phyloP scores from a whole-genome alignment of 2,888 invertebrate species.

The Reticulitermes lucifugus region DNA sequence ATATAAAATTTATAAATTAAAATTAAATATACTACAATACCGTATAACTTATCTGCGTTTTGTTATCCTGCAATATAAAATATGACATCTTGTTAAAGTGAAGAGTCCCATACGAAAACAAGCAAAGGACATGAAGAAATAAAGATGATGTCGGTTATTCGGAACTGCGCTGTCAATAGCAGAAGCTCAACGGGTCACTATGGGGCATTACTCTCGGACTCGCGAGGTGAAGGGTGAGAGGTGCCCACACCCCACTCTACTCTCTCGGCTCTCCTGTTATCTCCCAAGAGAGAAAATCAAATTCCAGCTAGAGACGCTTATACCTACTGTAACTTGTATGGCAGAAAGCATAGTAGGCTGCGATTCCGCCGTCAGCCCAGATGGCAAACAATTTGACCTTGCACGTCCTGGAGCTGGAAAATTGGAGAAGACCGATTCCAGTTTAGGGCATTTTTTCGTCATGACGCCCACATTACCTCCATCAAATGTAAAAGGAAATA shows the following conservation, averaged over 20 bases:
- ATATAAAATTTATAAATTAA: too few relatives aligned
- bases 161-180: neutral
- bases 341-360: too few relatives aligned
- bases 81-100: neutral
- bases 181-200: slow-evolving; percentile 1
- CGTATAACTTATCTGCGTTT: too few relatives aligned
- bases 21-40: too few relatives aligned
- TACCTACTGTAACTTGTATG: too few relatives aligned
- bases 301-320: neutral
- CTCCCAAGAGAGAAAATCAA: slow-evolving; percentile 11
- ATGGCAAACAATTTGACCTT: too few relatives aligned
- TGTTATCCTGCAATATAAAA: neutral
- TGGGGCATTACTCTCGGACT: slow-evolving; percentile 18
- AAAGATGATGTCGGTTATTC: neutral
- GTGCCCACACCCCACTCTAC: neutral
- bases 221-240: neutral
- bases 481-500: too few relatives aligned
- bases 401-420: too few relatives aligned
- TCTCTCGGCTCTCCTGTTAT: neutral
- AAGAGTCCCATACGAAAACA: neutral
- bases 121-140: neutral
- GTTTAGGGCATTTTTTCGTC: too few relatives aligned
- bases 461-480: too few relatives aligned
- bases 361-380: too few relatives aligned
- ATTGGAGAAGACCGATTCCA: too few relatives aligned